Percentiles rank a stretch among this genome's conserved stretches.
Conservation (phyloP, 1,140 invertebrate species). For the Steinernema feltiae region DNA sequence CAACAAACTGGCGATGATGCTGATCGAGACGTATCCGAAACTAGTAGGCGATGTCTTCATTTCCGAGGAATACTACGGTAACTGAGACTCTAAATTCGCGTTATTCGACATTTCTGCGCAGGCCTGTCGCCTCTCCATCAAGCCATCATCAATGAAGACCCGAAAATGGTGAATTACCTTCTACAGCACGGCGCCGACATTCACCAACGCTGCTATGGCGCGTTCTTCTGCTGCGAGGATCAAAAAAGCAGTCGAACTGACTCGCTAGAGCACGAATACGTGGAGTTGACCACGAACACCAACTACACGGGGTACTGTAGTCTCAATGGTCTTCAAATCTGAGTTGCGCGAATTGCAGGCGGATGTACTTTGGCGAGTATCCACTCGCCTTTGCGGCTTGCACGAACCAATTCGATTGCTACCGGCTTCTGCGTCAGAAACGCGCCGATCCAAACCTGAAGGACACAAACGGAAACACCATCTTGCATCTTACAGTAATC, state of each 20-base stretch:
- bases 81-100: no score
- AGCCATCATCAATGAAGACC: constrained; percentile 95
- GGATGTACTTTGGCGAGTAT: constrained; percentile 97
- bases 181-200: constrained; percentile 83
- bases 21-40: constrained; percentile 81
- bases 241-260: constrained; percentile 83
- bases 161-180: constrained; percentile 89
- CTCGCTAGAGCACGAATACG: constrained; percentile 82
- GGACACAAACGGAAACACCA: constrained; percentile 95
- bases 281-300: constrained; percentile 74
- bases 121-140: constrained; percentile 72
- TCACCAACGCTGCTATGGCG: constrained; percentile 81
- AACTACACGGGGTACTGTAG: constrained; percentile 84
- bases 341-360: constrained; percentile 62
- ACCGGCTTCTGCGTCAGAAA: constrained; percentile 80
- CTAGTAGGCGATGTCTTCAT: constrained; percentile 92
- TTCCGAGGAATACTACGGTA: constrained; percentile 93
- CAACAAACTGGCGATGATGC: constrained; percentile 81
- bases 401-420: constrained; percentile 91
- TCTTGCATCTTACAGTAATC: constrained; percentile 91
- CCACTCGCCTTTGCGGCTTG: constrained; percentile 91
- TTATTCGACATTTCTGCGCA: no score
- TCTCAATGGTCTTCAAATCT: no score
- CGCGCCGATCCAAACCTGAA: constrained; percentile 89
- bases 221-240: constrained; percentile 94